Evolutionary conservation across 2,113 vertebrate species (phyloP).

Genomic region (Cranoglanis bouderius): DNA sequence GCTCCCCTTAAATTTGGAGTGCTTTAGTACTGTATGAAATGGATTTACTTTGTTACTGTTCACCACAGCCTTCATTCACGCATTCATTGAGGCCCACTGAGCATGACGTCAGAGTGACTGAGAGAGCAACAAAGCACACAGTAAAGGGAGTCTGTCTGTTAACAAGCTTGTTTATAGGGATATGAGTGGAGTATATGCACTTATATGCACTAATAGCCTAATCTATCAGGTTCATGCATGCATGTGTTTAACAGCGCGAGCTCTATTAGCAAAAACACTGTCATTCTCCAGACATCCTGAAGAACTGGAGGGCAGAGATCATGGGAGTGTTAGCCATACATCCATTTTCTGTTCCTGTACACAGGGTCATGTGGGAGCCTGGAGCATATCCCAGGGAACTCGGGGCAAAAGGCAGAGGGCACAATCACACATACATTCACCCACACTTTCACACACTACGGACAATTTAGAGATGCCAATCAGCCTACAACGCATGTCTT

Average conservation of each 20-base stretch:
- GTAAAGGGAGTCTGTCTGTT: background rate
- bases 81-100: background rate
- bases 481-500: no score
- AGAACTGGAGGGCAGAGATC: background rate
- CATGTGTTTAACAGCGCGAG: background rate
- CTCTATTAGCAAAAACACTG: background rate
- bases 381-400: no score
- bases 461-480: no score
- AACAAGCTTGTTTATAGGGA: background rate
- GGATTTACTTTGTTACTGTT: background rate
- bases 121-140: background rate
- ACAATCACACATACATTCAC: no score
- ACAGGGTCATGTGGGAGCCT: no score
- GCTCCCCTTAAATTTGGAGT: background rate
- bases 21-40: background rate
- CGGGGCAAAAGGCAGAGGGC: no score
- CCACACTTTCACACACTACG: no score
- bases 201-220: background rate
- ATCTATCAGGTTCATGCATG: background rate
- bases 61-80: background rate
- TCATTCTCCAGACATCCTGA: background rate
- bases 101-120: conserved; percentile 11
- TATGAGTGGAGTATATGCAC: background rate
- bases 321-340: background rate
- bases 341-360: no score